Conservation (phyloP, 1,140 invertebrate genomes). For the Ceratoteleas bidentatus region DNA sequence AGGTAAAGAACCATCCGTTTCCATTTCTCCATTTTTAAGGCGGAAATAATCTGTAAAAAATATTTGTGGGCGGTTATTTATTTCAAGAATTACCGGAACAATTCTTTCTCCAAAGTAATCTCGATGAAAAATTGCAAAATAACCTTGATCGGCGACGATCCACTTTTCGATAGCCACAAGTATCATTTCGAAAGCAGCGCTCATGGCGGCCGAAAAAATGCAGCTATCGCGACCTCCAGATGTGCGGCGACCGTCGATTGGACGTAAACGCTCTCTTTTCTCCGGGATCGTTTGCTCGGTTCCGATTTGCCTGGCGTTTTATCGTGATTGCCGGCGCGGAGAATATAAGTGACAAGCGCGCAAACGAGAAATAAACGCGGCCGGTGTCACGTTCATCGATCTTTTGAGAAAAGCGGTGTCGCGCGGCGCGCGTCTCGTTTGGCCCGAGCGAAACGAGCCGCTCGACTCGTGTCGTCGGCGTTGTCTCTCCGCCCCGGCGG, state of each 20-base stretch:
- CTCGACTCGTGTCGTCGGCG: slow-evolving; percentile 7
- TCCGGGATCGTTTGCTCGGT: slow-evolving; percentile 24
- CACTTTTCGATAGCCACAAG: no score
- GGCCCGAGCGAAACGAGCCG: no score
- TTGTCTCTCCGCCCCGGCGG: slow-evolving; percentile 6
- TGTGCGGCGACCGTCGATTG: slow-evolving; percentile 10
- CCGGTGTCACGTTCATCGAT: slow-evolving; percentile 50
- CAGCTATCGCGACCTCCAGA: neutral
- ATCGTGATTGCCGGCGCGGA: slow-evolving; percentile 50
- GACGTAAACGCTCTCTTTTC: slow-evolving; percentile 39
- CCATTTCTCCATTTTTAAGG: no score
- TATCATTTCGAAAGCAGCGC: no score
- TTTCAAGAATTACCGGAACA: no score
- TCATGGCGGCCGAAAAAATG: no score
- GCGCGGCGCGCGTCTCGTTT: neutral
- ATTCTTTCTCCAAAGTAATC: no score
- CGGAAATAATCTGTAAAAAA: no score
- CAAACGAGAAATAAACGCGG: slow-evolving; percentile 50
- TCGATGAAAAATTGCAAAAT: neutral
- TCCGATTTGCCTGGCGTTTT: slow-evolving; percentile 54
- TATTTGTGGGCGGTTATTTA: no score
- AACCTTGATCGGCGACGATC: neutral
- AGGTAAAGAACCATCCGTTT: no score
- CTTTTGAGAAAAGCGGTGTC: slow-evolving; percentile 29
- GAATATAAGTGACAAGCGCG: slow-evolving; percentile 51